Evolutionary conservation across 2,888 invertebrate species (phyloP), one percentile per base, ranked within the genome.

Genomic region (Piscicola geometra): DNA sequence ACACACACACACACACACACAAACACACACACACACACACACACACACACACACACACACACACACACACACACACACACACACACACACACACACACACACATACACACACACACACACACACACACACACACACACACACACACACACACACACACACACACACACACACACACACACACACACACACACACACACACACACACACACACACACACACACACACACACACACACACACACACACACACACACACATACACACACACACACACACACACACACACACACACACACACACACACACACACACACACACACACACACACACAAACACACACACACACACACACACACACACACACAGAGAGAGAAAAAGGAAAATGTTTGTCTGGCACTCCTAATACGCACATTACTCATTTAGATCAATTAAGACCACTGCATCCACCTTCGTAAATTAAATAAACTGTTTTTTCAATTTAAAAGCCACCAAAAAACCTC

Each of bases 161-260:
- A 41, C 41, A 41, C 41, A 41, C 41, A 41, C 41, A 41, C 41
- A 41, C 41, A 41, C 41, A 41, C 41, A 41, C 41, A 41, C 41
- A 41, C 41, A 41, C 41, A 41, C 41, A 41, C 41, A 41, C 41
- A 41, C 41, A 41, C 41, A 41, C 41, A 41, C 41, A 41, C 41
- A 41, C 41, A 41, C 41, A 41, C 41, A 41, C 30, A 64, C n/a
- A 64, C 64, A 28, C n/a, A 64, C 64, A 64, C n/a, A 64, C 64
- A 64, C n/a, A 64, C n/a, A 64, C 64, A 64, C 25, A 64, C 64
- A 64, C n/a, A 30, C 30, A n/a, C n/a, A n/a, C 64, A 64, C 64
- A 64, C 64, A 30, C 25, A 30, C 30, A 64, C 30, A 64, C 30
- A 64, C 64, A 30, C 30, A 64, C 30, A 30, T 21, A 64, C 25